A percentile compares a stretch with the other conserved stretches of the same genome.
Conservation (phyloP, 2,797 vertebrate genomes). For the Chiroxiphia lanceolata region DNA sequence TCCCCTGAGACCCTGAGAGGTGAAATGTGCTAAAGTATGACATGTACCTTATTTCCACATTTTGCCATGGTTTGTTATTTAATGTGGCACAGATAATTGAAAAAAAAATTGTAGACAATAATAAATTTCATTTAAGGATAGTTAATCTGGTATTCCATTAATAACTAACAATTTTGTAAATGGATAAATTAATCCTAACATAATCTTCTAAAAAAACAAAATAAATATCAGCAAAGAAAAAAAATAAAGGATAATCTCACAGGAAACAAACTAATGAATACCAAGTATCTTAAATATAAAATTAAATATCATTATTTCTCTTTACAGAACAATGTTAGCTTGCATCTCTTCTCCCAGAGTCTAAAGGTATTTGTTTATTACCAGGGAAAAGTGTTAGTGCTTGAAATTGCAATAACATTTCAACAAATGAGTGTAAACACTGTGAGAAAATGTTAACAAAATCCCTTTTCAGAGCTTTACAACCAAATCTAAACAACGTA, state of each 20-base stretch:
- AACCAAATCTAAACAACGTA: neutral
- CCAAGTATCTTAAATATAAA: neutral
- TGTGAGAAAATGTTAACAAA: neutral
- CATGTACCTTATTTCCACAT: neutral
- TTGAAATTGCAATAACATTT: neutral
- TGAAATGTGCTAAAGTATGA: neutral
- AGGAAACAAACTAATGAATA: neutral
- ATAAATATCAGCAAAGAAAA: neutral
- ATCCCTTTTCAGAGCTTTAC: neutral
- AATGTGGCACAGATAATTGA: neutral
- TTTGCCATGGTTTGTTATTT: neutral
- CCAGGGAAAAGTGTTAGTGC: neutral
- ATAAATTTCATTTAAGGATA: neutral
- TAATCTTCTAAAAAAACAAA: neutral
- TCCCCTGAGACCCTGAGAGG: neutral
- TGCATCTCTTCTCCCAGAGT: neutral
- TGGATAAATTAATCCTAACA: neutral
- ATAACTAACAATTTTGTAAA: neutral
- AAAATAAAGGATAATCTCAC: neutral
- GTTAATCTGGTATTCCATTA: neutral
- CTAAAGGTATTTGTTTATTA: neutral
- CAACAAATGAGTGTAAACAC: neutral
- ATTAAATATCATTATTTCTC: neutral
- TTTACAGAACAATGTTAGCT: neutral
- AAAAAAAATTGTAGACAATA: neutral